Evolutionary conservation across 2,113 vertebrate species (phyloP).

Genomic region (Pantherophis guttatus): DNA sequence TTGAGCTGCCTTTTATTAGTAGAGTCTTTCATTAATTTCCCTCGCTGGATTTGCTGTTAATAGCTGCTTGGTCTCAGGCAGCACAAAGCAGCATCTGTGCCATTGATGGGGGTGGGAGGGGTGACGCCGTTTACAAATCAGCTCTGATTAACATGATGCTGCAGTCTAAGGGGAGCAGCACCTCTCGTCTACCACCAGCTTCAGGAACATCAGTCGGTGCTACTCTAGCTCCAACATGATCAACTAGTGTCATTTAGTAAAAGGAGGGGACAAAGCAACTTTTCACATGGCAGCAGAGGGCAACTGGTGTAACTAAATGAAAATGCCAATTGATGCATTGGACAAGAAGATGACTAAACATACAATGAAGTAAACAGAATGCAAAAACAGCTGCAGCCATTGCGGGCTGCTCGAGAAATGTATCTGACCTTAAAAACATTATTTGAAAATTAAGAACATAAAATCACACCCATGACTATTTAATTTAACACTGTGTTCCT

Average conservation of each 20-base stretch:
- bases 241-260: background rate
- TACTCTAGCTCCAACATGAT: background rate
- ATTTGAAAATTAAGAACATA: background rate
- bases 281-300: background rate
- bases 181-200: background rate
- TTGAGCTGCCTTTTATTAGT: slow-evolving; percentile 79
- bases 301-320: background rate
- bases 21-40: slow-evolving; percentile 82
- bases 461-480: background rate
- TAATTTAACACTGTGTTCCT: background rate
- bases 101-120: slow-evolving; percentile 63
- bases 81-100: slow-evolving; percentile 83
- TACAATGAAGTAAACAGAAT: background rate
- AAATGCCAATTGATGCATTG: background rate
- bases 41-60: slow-evolving; percentile 80
- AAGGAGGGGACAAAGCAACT: slow-evolving; percentile 19
- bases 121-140: slow-evolving; percentile 74
- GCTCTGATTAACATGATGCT: slow-evolving; percentile 75
- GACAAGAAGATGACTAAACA: slow-evolving; percentile 4
- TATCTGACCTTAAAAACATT: background rate
- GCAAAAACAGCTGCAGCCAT: background rate
- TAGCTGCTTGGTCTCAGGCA: slow-evolving; percentile 71
- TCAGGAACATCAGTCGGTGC: background rate
- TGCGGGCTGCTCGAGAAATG: background rate
- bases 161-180: slow-evolving; percentile 41